These are phyloP conservation scores for Colletes latitarsis DNA, from an alignment of 1,140 invertebrate species.

Conservation along the genomic window DNA sequence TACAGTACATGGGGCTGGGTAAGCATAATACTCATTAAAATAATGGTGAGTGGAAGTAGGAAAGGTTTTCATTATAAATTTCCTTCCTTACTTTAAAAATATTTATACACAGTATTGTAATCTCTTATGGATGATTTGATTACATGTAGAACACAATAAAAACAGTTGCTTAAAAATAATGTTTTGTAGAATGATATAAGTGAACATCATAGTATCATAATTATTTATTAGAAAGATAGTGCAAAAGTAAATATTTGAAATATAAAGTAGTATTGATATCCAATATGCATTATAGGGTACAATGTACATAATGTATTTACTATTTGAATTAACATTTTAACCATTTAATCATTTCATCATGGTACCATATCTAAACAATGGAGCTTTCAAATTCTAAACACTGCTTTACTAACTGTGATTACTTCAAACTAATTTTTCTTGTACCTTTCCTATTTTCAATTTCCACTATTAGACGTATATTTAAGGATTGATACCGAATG, in stretches of 20 bases:
- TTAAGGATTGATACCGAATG: not conserved
- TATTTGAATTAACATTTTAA: not conserved
- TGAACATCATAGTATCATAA: not conserved
- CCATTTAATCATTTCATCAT: conserved; percentile 37
- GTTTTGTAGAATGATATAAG: not conserved
- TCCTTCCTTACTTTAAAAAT: conserved; percentile 21
- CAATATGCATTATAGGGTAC: not conserved
- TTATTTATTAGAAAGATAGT: not conserved
- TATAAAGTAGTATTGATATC: conserved; percentile 6
- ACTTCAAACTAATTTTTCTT: conserved; percentile 59
- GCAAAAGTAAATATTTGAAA: not conserved
- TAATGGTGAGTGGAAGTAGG: conserved; percentile 68
- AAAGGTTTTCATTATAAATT: conserved; percentile 58
- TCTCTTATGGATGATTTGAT: conserved; percentile 8
- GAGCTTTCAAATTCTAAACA: conserved; percentile 39
- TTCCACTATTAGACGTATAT: conserved; percentile 50
- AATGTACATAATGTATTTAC: not conserved
- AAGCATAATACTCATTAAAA: conserved; percentile 66
- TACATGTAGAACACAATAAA: not conserved
- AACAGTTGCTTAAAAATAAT: not conserved
- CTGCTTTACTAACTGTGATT: conserved; percentile 51
- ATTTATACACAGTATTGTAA: not conserved
- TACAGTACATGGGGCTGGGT: conserved; percentile 71
- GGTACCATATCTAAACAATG: conserved; percentile 14
- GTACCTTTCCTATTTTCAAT: conserved; percentile 70